These are phyloP conservation scores for Tachysurus vachellii DNA, from an alignment of 2,113 vertebrate species.

Conservation along the genomic window DNA sequence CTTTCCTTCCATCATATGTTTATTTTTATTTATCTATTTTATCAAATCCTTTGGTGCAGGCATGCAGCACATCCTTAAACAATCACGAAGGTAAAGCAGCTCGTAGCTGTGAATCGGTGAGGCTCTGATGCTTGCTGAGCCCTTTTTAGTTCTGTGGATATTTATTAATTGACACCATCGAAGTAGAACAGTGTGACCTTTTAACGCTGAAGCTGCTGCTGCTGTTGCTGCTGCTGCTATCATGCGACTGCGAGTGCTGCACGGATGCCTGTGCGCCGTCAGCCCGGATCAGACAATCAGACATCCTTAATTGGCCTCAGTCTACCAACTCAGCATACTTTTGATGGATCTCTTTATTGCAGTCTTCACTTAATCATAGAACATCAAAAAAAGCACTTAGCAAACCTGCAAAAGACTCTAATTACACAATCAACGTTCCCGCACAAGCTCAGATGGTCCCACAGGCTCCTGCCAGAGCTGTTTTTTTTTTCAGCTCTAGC, in stretches of 20 bases:
- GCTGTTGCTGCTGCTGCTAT: constrained; percentile 3
- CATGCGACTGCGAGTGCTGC: constrained; percentile 24
- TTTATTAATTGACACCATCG: constrained; percentile 57
- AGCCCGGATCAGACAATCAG: constrained; percentile 29
- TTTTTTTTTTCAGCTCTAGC: not conserved
- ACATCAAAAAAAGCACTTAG: constrained; percentile 33
- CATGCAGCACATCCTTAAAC: constrained; percentile 1
- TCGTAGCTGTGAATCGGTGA: constrained; percentile 31
- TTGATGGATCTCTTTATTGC: constrained; percentile 57
- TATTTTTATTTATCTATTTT: not conserved
- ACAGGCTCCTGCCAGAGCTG: not conserved
- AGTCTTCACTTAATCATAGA: constrained; percentile 54
- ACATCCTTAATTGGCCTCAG: constrained; percentile 27
- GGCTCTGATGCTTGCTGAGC: constrained; percentile 24
- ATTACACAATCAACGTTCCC: constrained; percentile 39
- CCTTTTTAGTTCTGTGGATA: constrained; percentile 27
- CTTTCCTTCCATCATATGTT: not conserved
- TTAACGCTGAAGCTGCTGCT: constrained; percentile 1
- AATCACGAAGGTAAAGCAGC: constrained; percentile 30
- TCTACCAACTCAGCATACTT: constrained; percentile 35
- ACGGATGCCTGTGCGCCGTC: not conserved
- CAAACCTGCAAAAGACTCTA: constrained; percentile 35
- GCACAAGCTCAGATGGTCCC: not conserved
- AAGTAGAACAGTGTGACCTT: constrained; percentile 52
- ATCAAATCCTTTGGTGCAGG: constrained; percentile 4